Percentiles rank a stretch among this genome's conserved stretches.
Conservation (phyloP, 2,888 invertebrate genomes). For the Dioctria rufipes region DNA sequence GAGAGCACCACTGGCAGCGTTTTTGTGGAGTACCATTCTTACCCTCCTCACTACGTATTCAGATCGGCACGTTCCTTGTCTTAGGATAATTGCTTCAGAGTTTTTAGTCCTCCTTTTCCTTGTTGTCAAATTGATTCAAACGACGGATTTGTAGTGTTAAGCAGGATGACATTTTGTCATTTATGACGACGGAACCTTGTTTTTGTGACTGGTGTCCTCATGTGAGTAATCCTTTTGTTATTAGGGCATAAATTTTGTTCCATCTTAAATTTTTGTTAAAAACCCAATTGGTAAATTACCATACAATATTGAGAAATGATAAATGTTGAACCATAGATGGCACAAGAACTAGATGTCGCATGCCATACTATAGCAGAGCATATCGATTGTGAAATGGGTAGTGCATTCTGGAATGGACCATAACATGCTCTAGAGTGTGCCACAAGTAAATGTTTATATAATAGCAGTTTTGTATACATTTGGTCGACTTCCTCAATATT, state of each 20-base stretch:
- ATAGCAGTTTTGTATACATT: too few relatives aligned
- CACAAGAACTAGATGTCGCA: too few relatives aligned
- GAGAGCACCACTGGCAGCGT: background rate
- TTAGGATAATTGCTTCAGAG: slow-evolving; percentile 50
- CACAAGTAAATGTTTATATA: too few relatives aligned
- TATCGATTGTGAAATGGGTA: too few relatives aligned
- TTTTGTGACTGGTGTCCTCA: background rate
- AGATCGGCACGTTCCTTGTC: slow-evolving; percentile 9
- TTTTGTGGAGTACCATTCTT: slow-evolving; percentile 17
- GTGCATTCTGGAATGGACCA: too few relatives aligned
- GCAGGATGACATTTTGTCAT: slow-evolving; percentile 53
- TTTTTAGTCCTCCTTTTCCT: slow-evolving; percentile 46
- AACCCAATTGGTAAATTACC: too few relatives aligned
- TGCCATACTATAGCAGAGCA: too few relatives aligned
- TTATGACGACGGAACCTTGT: slow-evolving; percentile 26
- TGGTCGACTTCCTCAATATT: too few relatives aligned
- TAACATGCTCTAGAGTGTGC: too few relatives aligned
- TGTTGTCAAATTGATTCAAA: slow-evolving; percentile 52
- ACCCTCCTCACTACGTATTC: slow-evolving; percentile 1
- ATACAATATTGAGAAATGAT: too few relatives aligned
- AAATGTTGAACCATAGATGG: too few relatives aligned
- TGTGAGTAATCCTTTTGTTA: slow-evolving; percentile 16
- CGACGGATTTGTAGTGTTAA: slow-evolving; percentile 52
- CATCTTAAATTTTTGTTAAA: too few relatives aligned
- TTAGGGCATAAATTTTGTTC: background rate